Evolutionary conservation across 2,888 invertebrate species (phyloP).

Genomic region (Adineta ricciae): DNA sequence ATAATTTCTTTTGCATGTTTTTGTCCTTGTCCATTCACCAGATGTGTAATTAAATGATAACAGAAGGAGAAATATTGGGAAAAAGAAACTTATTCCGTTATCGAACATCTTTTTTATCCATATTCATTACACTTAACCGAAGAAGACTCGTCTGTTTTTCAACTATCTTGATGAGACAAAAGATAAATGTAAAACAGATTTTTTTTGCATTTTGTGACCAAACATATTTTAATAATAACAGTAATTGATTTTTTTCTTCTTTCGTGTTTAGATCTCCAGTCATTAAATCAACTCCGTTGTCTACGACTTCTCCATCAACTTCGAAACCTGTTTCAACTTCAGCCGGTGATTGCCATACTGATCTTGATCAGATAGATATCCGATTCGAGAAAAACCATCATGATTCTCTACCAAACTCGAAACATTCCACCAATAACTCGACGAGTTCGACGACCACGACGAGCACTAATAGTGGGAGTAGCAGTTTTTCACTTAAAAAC

Average conservation of each 20-base stretch:
- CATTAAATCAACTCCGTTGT: not conserved
- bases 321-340: not conserved
- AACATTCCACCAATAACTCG: not conserved
- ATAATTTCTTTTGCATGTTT: not conserved
- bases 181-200: too few relatives aligned
- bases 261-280: not conserved
- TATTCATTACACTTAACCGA: too few relatives aligned
- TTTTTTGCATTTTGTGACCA: too few relatives aligned
- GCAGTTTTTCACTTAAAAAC: not conserved
- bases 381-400: not conserved
- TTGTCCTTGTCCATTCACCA: not conserved
- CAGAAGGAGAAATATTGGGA: not conserved
- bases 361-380: not conserved
- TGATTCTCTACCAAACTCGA: not conserved
- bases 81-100: not conserved
- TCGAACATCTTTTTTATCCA: too few relatives aligned
- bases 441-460: not conserved
- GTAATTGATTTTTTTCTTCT: too few relatives aligned
- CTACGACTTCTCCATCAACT: too few relatives aligned
- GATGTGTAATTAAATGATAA: not conserved
- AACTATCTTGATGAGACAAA: too few relatives aligned
- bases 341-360: slow-evolving; percentile 8
- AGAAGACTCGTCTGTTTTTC: too few relatives aligned
- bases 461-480: not conserved
- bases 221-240: too few relatives aligned